Base-by-base conservation (phyloP, 2,888 invertebrate genomes). In the Protonemura montana region DNA sequence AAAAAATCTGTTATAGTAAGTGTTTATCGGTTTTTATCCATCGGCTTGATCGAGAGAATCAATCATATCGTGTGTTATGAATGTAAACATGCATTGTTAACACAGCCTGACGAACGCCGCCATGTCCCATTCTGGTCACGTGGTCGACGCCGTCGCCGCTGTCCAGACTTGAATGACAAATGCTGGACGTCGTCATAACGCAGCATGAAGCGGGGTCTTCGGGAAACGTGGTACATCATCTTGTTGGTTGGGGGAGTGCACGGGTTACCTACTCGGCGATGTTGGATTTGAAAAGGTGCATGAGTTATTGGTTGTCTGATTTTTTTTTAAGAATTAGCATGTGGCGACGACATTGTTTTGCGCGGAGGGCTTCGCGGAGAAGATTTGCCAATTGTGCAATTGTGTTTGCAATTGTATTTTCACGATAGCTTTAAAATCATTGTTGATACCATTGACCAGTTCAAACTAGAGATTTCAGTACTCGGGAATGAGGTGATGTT, bases 61-160 rank as follows among this genome's bases (percentile, higher is more conserved):
- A 59, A 83, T 83, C 83, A 83, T 83, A 83, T 42, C 41, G n/a
- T 83, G 42, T 59, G 83, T 83, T 83, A 26, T 83, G 83, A 83
- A 41, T 83, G 83, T 59, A 42, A 41, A 83, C 83, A 41, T 10
- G 26, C 6, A 25, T 83, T 83, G 83, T 83, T 83, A 25, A 83
- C 83, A 83, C 25, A 3, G 83, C 5, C 26, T 25, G 26, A 28
- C 42, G 6, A 29, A 30, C 28, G 30, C 1, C 81, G 3, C 35
- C 28, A 21, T 6, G 25, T 6, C 41, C 25, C 5, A 83, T 25
- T 41, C 83, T 83, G n/a, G 83, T 42, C 83, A 83, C 83, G 83
- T 28, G 83, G 25, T 26, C n/a, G 10, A 7, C 41, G 42, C 13
- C 26, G 83, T 30, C 83, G 83, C 82, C 30, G 82, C 2, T 28